These are phyloP conservation scores for Ypsolopha sequella DNA, from an alignment of 2,888 invertebrate genomes.

Conservation along the genomic window DNA sequence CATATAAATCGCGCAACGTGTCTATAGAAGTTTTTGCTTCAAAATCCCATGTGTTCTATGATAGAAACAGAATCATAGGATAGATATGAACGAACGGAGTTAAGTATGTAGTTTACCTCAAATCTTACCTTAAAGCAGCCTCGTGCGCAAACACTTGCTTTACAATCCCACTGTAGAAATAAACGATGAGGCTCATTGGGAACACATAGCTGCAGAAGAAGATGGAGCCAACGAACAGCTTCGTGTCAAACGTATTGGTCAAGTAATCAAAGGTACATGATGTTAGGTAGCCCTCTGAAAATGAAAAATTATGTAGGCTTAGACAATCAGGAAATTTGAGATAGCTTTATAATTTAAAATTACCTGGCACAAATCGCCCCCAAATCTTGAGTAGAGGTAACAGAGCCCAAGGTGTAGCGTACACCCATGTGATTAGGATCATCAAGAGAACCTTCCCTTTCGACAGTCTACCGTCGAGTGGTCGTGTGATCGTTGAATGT, in stretches of 20 bases:
- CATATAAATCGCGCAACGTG: no score
- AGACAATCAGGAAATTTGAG: no score
- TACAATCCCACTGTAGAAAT: constrained; percentile 90
- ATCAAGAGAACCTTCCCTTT: constrained; percentile 84
- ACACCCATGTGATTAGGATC: constrained; percentile 80
- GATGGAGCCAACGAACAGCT: constrained; percentile 81
- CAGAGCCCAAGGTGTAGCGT: constrained; percentile 84
- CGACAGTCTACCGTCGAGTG: constrained; percentile 85
- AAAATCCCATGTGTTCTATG: no score
- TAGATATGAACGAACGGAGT: no score
- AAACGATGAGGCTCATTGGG: constrained; percentile 82
- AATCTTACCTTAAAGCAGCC: constrained; percentile 77
- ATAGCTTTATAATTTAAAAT: constrained; percentile 5
- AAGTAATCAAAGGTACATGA: constrained; percentile 88
- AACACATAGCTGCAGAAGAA: constrained; percentile 83
- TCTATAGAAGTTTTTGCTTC: no score
- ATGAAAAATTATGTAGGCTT: neutral
- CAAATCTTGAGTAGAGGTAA: constrained; percentile 85
- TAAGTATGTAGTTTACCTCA: no score
- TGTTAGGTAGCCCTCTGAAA: constrained; percentile 89
- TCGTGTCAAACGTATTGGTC: constrained; percentile 82
- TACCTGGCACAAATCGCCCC: constrained; percentile 89
- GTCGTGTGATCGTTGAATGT: constrained; percentile 79
- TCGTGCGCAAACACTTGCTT: constrained; percentile 89
- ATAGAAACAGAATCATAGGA: no score